A percentile compares a stretch with the other conserved stretches of the same genome.
These are phyloP conservation scores for Manis javanica DNA, from an alignment of 2,797 vertebrate genomes.

Conservation along the genomic window DNA sequence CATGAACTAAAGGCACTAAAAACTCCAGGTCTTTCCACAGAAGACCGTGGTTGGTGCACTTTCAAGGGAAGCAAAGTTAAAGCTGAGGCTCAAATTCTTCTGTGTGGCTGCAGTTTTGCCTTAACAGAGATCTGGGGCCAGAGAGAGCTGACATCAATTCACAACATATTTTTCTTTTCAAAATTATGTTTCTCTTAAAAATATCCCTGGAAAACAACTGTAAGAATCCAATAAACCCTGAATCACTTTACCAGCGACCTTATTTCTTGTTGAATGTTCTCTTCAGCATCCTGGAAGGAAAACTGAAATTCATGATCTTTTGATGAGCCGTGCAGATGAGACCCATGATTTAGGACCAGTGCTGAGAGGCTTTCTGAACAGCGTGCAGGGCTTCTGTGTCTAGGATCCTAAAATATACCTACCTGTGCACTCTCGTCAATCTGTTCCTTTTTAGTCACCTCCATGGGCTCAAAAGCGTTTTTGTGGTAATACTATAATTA, in stretches of 20 bases:
- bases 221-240: constrained; percentile 71
- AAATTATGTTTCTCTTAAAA: constrained; percentile 78
- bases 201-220: constrained; percentile 68
- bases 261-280: constrained; percentile 68
- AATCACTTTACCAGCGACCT: constrained; percentile 68
- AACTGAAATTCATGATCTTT: constrained; percentile 73
- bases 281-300: constrained; percentile 52
- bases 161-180: constrained; percentile 71
- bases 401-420: constrained; percentile 14
- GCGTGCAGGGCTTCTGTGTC: constrained; percentile 20
- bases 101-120: neutral
- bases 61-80: constrained; percentile 43
- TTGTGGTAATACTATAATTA: constrained; percentile 51
- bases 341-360: neutral
- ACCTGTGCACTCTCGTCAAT: neutral
- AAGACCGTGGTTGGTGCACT: constrained; percentile 49
- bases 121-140: constrained; percentile 68
- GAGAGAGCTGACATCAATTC: constrained; percentile 63
- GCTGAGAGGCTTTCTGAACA: constrained; percentile 49
- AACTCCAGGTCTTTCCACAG: constrained; percentile 44
- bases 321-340: constrained; percentile 68
- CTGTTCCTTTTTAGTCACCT: constrained; percentile 12
- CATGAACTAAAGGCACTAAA: constrained; percentile 57
- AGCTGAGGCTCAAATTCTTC: constrained; percentile 21
- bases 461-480: constrained; percentile 1